phyloP scores from a whole-genome alignment of 1,140 invertebrate species.

The Eulimnadia texana region DNA sequence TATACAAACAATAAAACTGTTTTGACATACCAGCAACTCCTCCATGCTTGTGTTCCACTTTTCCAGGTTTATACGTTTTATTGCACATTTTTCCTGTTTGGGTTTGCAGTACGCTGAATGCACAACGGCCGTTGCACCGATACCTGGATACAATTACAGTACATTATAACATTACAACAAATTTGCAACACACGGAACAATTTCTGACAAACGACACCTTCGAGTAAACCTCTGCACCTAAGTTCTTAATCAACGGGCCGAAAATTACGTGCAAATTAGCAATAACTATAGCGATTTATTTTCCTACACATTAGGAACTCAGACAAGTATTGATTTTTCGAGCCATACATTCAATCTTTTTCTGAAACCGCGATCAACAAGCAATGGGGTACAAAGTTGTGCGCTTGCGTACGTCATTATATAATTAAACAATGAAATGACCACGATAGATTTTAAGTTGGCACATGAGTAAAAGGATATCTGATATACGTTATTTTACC shows the following conservation, averaged over 20 bases:
- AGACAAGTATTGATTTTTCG: constrained; percentile 6
- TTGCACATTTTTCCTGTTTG: constrained; percentile 88
- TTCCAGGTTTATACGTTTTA: constrained; percentile 97
- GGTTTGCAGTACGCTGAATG: constrained; percentile 87
- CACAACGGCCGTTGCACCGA: constrained; percentile 91
- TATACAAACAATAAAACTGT: neutral
- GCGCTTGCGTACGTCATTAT: too few relatives aligned
- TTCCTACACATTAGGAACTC: neutral
- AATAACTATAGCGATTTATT: constrained; percentile 3
- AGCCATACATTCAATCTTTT: too few relatives aligned
- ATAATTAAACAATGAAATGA: too few relatives aligned
- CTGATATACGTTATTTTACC: too few relatives aligned
- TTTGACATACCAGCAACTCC: constrained; percentile 52
- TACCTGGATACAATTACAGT: constrained; percentile 42
- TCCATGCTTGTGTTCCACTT: constrained; percentile 99
- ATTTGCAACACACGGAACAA: neutral
- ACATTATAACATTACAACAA: neutral
- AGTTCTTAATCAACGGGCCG: neutral
- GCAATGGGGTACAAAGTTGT: too few relatives aligned
- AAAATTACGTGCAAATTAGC: neutral
- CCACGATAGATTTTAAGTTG: too few relatives aligned
- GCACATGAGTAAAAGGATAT: too few relatives aligned
- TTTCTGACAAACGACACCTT: neutral
- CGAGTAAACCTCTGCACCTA: neutral
- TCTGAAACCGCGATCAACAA: too few relatives aligned